Base-by-base conservation (phyloP, 1,140 invertebrate genomes). In the Anadara kagoshimensis region DNA sequence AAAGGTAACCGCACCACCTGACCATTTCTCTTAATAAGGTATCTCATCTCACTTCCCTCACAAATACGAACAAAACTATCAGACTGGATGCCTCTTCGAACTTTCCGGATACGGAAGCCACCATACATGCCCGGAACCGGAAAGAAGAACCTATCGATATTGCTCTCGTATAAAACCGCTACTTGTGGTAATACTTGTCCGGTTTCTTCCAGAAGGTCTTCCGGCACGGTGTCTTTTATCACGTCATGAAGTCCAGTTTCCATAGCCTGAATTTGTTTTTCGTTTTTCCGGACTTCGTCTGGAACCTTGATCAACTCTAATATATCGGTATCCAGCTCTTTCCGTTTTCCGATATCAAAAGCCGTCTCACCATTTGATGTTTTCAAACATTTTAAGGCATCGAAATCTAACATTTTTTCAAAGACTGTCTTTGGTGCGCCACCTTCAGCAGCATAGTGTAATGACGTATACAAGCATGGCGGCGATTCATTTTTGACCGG, bases 71-170 rank as follows among this genome's bases (percentile, higher is more conserved):
- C 29, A 36, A 36, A 36, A 7, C 29, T 36, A 7, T 36, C 29
- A 36, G 7, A 2, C 7, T 75, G 36, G 7, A 75, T 65, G 11
- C 73, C 73, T 22, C 69, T 59, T n/a, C 57, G 53, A 56, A 26
- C 44, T 59, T 58, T 41, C 5, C 24, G 4, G 11, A 75, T 45
- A 18, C 11, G 44, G 41, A 75, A 75, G 0, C 73, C 73, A 0
- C 73, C 73, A 58, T 75, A 75, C 66, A 75, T 75, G 14, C 73
- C 73, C 4, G 73, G 67, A 18, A 75, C 61, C 0, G 67, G 53
- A 61, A 64, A 75, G 43, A 56, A 76, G 36, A 76, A 67, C 14
- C 51, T 22, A 56, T 36, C 7, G 7, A 3, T 36, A 36, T 36
- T 7, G n/a, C 36, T 56, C 43, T 71, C 69, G 53, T 51, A 66